Base-by-base conservation (phyloP, 2,113 vertebrate species). In the Pagrus major region DNA sequence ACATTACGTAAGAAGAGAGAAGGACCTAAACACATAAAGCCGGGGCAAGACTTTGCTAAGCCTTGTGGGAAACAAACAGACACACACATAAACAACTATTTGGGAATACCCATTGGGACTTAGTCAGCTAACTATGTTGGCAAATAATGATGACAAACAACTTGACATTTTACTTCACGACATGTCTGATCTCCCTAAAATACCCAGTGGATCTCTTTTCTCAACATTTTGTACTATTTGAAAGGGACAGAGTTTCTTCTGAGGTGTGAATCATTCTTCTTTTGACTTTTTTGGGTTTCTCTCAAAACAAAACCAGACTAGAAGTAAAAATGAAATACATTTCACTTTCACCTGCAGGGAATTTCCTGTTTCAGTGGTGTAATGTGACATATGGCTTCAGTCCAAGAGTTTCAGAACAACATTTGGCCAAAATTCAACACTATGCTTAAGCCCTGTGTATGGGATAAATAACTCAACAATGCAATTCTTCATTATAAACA, bases 1-100 rank as follows among this genome's bases (percentile, higher is more conserved):
- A 44, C 39, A 69, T 91, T 88, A 86, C 80, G 84, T 85, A 88
- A 87, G 16, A 59, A 51, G 29, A 76, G 6, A 47, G 0, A 55
- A 47, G 59, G 69, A n/a, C 33, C 49, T 21, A 15, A 74, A 77
- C 56, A 71, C 61, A 71, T 42, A 46, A 70, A 11, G 1, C 78
- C 64, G 4, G 41, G 41, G 63, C 23, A 59, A 74, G 77, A 68
- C 78, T 63, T 55, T 49, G 6, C 68, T 75, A 81, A 86, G 58
- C 70, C 55, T 49, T 81, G 84, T 85, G 84, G 80, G 86, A 91
- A 89, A 72, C 51, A 49, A 21, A 71, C 12, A 44, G 4, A 39
- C 25, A 65, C 37, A 65, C 25, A 55, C 35, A 61, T 29, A 77
- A 76, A 86, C 56, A 86, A 27, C 21, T 4, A 71, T 49, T n/a